Percentiles rank a stretch among this genome's conserved stretches.
Evolutionary conservation across 1,140 invertebrate species (phyloP).

Genomic region (Elysia chlorotica): DNA sequence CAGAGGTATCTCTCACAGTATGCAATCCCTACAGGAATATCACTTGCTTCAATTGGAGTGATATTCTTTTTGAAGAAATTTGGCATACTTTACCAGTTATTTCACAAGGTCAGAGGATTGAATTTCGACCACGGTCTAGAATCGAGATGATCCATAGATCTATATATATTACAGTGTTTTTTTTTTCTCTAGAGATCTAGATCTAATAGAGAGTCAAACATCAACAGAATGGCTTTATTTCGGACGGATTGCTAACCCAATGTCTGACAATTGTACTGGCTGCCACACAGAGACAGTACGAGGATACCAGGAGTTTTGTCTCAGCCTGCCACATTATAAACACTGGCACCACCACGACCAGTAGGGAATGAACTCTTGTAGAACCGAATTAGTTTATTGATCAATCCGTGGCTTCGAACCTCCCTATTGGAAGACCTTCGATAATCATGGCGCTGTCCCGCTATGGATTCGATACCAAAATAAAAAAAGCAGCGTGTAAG

Average conservation of each 20-base stretch:
- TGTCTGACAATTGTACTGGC: background rate
- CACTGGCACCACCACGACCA: no score
- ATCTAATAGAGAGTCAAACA: background rate
- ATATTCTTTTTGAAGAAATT: conserved; percentile 46
- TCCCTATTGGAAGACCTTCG: no score
- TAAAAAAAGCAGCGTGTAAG: no score
- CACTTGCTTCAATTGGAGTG: conserved; percentile 42
- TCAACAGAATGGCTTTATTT: background rate
- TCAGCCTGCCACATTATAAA: no score
- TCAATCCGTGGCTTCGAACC: no score
- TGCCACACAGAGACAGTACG: background rate
- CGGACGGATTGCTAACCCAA: background rate
- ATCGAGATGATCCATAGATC: background rate
- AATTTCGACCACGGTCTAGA: background rate
- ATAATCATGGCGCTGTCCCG: no score
- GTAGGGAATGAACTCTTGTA: no score
- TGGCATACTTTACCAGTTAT: conserved; percentile 49
- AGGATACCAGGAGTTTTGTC: no score
- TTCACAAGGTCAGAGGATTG: conserved; percentile 42
- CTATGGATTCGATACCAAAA: no score
- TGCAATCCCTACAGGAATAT: conserved; percentile 38
- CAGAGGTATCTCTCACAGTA: conserved; percentile 33
- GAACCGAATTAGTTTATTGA: no score
- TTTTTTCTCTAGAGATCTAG: background rate
- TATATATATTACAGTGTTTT: background rate